These are phyloP conservation scores for Monomorium pharaonis DNA, from an alignment of 1,140 invertebrate genomes.

Conservation along the genomic window DNA sequence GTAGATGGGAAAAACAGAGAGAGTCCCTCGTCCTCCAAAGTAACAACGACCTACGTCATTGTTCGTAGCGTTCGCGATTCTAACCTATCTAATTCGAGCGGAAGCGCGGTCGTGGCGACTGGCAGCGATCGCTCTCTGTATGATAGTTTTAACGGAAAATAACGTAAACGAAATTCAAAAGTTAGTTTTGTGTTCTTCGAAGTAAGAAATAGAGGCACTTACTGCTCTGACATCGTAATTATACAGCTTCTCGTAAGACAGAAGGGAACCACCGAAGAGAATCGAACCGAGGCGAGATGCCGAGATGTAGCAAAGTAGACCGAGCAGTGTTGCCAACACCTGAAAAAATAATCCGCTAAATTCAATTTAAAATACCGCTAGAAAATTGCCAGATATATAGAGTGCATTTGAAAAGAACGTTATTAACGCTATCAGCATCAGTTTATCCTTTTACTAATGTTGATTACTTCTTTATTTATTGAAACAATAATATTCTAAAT, in stretches of 20 bases:
- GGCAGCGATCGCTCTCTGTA: background rate
- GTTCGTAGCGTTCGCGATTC: conserved; percentile 55
- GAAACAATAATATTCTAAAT: too few relatives aligned
- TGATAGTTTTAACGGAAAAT: background rate
- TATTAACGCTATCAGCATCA: too few relatives aligned
- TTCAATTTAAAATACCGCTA: too few relatives aligned
- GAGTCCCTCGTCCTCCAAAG: background rate
- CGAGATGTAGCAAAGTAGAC: conserved; percentile 1
- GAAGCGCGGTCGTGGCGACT: background rate
- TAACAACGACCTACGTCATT: conserved; percentile 69
- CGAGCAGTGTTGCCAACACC: too few relatives aligned
- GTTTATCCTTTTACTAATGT: too few relatives aligned
- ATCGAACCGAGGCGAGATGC: background rate
- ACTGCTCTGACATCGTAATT: conserved; percentile 68
- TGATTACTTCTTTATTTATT: too few relatives aligned
- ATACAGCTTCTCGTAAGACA: background rate
- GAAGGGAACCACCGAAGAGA: background rate
- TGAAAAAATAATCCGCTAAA: too few relatives aligned
- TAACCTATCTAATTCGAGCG: conserved; percentile 63
- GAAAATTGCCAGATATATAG: too few relatives aligned
- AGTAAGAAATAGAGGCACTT: conserved; percentile 22
- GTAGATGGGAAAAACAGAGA: background rate
- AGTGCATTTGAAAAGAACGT: too few relatives aligned
- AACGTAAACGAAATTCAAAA: background rate
- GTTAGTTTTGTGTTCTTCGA: background rate